Conservation (phyloP, 2,113 vertebrate genomes). For the Dipodomys merriami region DNA sequence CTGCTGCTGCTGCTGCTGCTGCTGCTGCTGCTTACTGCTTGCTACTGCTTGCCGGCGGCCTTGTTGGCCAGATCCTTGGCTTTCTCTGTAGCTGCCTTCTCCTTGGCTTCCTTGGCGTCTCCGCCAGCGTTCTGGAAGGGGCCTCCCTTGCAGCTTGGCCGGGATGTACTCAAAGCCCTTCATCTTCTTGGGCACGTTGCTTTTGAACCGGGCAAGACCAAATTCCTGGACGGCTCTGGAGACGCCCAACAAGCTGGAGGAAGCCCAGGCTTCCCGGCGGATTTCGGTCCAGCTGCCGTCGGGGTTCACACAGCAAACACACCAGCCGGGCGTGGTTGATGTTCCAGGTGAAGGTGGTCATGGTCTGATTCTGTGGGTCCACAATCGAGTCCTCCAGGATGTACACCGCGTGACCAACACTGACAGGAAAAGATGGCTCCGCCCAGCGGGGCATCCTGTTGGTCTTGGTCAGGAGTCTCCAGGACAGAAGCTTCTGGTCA, state of each 20-base stretch:
- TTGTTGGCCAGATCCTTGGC: conserved; percentile 96
- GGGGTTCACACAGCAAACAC: conserved; percentile 92
- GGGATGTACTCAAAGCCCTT: conserved; percentile 97
- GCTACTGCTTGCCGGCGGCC: conserved; percentile 87
- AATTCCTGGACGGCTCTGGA: conserved; percentile 98
- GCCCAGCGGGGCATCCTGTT: too few relatives aligned
- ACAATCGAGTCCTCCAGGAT: too few relatives aligned
- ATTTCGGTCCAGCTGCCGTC: conserved; percentile 95
- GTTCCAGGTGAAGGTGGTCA: too few relatives aligned
- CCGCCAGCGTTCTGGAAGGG: conserved; percentile 93
- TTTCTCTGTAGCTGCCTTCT: conserved; percentile 96
- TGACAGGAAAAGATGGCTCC: too few relatives aligned
- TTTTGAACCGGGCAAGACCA: conserved; percentile 97
- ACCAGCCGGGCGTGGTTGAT: conserved; percentile 77
- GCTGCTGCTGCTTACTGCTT: conserved; percentile 81
- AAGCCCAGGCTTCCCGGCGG: conserved; percentile 96
- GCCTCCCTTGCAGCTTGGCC: conserved; percentile 97
- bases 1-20: too few relatives aligned
- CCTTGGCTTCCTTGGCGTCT: conserved; percentile 94
- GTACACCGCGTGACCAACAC: too few relatives aligned
- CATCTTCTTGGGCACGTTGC: conserved; percentile 95
- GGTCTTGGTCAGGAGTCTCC: too few relatives aligned
- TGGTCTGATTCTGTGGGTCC: too few relatives aligned
- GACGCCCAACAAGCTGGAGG: conserved; percentile 94
- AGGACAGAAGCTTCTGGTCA: too few relatives aligned